Percentiles rank a stretch among this genome's conserved stretches.
phyloP scores from a whole-genome alignment of 2,888 invertebrate genomes.

The Pelosia muscerda region DNA sequence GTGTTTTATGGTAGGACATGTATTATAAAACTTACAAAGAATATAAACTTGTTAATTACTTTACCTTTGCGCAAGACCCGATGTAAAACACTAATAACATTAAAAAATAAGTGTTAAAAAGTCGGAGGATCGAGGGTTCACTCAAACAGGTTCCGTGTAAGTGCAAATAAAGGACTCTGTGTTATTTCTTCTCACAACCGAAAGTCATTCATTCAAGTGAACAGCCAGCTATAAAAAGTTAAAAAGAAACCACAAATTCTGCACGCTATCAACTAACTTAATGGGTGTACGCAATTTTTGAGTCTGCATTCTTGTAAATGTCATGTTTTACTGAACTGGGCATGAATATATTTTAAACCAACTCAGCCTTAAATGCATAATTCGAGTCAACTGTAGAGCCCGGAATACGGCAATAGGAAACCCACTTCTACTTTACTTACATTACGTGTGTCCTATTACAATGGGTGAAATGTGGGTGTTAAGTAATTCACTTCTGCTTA shows the following conservation, averaged over 20 bases:
- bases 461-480: too few relatives aligned
- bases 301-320: neutral
- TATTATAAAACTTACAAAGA: constrained; percentile 1
- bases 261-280: constrained; percentile 13
- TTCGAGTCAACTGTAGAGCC: too few relatives aligned
- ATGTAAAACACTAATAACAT: constrained; percentile 40
- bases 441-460: too few relatives aligned
- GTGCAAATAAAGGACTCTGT: constrained; percentile 64
- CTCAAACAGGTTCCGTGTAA: constrained; percentile 57
- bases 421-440: too few relatives aligned
- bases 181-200: constrained; percentile 54
- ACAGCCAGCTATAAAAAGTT: constrained; percentile 39
- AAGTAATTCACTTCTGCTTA: too few relatives aligned
- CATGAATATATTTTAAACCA: constrained; percentile 4
- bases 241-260: constrained; percentile 9
- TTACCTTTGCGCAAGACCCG: constrained; percentile 17
- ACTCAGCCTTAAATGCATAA: too few relatives aligned
- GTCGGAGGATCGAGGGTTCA: constrained; percentile 25
- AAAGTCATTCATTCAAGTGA: constrained; percentile 65
- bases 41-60: constrained; percentile 21
- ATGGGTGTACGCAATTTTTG: constrained; percentile 13
- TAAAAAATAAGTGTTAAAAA: constrained; percentile 44
- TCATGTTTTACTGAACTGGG: neutral
- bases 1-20: neutral
- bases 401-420: too few relatives aligned